phyloP scores from a whole-genome alignment of 1,140 invertebrate species.

The Papilio aristodemus region DNA sequence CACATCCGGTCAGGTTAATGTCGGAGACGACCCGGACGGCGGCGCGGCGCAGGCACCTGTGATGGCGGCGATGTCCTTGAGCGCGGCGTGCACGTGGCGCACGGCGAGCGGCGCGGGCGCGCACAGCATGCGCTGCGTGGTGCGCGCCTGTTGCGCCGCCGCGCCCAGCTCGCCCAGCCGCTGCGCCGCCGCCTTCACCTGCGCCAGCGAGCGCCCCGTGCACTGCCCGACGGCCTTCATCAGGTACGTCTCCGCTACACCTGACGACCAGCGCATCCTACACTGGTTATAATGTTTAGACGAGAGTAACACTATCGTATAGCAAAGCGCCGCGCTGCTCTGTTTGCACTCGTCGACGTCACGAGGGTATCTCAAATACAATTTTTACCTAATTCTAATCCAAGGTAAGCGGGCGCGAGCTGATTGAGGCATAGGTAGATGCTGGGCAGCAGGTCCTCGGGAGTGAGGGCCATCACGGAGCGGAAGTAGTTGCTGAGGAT shows the following conservation, averaged over 20 bases:
- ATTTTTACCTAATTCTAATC: conserved; percentile 75
- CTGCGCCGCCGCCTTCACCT: conserved; percentile 92
- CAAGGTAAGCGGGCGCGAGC: conserved; percentile 96
- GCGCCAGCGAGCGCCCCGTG: conserved; percentile 91
- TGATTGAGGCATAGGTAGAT: conserved; percentile 98
- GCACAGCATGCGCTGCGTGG: conserved; percentile 94
- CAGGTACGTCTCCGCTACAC: conserved; percentile 95
- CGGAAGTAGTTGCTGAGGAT: conserved; percentile 96
- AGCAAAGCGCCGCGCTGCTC: no score
- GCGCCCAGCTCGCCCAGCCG: conserved; percentile 93
- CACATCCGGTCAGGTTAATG: no score
- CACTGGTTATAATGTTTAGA: no score
- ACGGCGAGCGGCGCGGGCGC: conserved; percentile 85
- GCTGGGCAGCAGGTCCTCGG: conserved; percentile 93
- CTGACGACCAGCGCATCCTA: conserved; percentile 66
- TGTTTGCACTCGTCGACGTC: no score
- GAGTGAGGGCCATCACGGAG: conserved; percentile 93
- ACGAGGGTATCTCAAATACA: conserved; percentile 1
- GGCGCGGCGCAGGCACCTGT: conserved; percentile 84
- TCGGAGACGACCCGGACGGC: no score
- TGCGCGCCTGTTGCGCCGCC: conserved; percentile 95
- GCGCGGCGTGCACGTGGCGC: conserved; percentile 89
- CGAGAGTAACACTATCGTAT: no score
- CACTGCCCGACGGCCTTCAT: conserved; percentile 97
- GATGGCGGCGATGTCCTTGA: conserved; percentile 95